Evolutionary conservation across 2,113 vertebrate species (phyloP), one percentile per base, ranked within the genome.

Genomic region (Jacana jacana): DNA sequence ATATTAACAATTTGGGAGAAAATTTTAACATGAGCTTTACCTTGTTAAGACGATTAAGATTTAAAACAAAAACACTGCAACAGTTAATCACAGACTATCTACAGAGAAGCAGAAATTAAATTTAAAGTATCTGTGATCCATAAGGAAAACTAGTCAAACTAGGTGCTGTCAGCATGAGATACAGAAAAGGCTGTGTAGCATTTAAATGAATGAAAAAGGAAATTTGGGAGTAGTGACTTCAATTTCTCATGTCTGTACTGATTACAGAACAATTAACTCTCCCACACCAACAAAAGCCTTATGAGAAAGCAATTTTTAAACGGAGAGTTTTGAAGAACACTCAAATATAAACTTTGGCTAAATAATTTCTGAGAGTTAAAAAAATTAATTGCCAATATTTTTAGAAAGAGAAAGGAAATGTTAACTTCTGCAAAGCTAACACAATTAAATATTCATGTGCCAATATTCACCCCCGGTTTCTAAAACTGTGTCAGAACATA

Each of bases 11-110:
- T 79, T 88, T 65, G 51, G 40, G 69, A 88, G 86, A 60, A 92
- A 89, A 81, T 87, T 93, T 92, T 82, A 92, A 73, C 25, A 69
- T 52, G 51, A 90, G 13, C 37, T 92, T 89, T 94, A 93, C 44
- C 73, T 91, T 91, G 66, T 95, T 96, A 96, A 95, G 27, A 72
- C 66, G 93, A 93, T 94, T 66, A 91, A 81, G 82, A 88, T 83
- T 92, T 86, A 92, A 84, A 93, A 57, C 17, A 88, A 89, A 86
- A 70, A 4, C 51, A 33, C 9, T 1, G 3, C 48, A 86, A 82
- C 19, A 78, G 37, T 68, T 91, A 58, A 91, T 81, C 66, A 82
- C 48, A 91, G 60, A 57, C 51, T 54, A 89, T 22, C 63, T 64
- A 66, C 25, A 91, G 42, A 92, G 30, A 82, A 81, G 20, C 31